phyloP scores from a whole-genome alignment of 1,140 invertebrate genomes.

The Hylyphantes graminicola region DNA sequence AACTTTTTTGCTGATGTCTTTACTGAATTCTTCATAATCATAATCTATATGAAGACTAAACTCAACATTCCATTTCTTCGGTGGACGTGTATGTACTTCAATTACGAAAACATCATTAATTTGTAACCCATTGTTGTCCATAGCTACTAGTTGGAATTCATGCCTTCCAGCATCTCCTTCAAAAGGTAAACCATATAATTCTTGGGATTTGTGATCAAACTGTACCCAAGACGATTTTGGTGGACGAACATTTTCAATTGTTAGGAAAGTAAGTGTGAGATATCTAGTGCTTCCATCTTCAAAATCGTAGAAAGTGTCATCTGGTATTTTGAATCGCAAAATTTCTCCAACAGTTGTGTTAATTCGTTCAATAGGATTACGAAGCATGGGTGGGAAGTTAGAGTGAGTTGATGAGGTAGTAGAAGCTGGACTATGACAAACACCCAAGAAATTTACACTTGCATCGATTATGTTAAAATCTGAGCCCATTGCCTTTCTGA shows the following conservation, averaged over 20 bases:
- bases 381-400: slow-evolving; percentile 79
- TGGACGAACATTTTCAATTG: slow-evolving; percentile 77
- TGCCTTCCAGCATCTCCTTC: slow-evolving; percentile 76
- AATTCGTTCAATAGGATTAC: slow-evolving; percentile 86
- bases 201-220: slow-evolving; percentile 87
- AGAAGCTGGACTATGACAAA: slow-evolving; percentile 61
- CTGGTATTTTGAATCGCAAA: slow-evolving; percentile 79
- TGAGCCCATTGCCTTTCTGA: slow-evolving; percentile 62
- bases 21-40: slow-evolving; percentile 78
- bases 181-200: slow-evolving; percentile 87
- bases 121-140: slow-evolving; percentile 75
- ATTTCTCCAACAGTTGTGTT: slow-evolving; percentile 82
- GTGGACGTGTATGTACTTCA: slow-evolving; percentile 73
- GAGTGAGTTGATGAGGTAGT: slow-evolving; percentile 57
- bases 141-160: slow-evolving; percentile 81
- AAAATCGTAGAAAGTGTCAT: slow-evolving; percentile 91
- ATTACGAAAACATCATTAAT: slow-evolving; percentile 84
- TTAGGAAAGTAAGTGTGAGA: slow-evolving; percentile 79
- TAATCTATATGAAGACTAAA: slow-evolving; percentile 78
- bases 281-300: slow-evolving; percentile 82
- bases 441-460: slow-evolving; percentile 62
- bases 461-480: slow-evolving; percentile 63
- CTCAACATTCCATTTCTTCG: slow-evolving; percentile 74
- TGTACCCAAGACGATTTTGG: slow-evolving; percentile 84
- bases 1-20: slow-evolving; percentile 72